These are phyloP conservation scores for Calephelis perditalis DNA, from an alignment of 2,888 invertebrate genomes.

Conservation along the genomic window DNA sequence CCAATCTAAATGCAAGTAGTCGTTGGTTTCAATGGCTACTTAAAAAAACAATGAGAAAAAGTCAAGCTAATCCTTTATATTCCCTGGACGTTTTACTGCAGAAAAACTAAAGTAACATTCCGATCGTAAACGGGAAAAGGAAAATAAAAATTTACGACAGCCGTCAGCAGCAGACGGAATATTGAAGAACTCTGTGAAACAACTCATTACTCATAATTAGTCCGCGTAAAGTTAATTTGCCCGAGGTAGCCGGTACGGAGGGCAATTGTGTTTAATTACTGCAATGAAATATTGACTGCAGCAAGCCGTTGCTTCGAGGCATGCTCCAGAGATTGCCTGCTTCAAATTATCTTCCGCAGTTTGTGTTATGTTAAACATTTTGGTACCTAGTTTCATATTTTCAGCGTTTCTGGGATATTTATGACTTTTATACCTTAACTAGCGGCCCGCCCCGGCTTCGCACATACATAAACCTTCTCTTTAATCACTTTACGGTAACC, in stretches of 20 bases:
- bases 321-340: conserved; percentile 13
- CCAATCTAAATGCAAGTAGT: too few relatives aligned
- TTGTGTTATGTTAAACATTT: neutral
- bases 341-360: neutral
- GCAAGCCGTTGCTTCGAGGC: conserved; percentile 23
- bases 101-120: conserved; percentile 35
- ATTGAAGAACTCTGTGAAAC: conserved; percentile 45
- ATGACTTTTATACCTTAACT: too few relatives aligned
- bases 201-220: conserved; percentile 67
- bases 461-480: too few relatives aligned
- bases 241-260: conserved; percentile 35
- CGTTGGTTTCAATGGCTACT: too few relatives aligned
- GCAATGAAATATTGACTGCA: conserved; percentile 30
- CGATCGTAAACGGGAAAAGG: conserved; percentile 31
- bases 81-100: conserved; percentile 32
- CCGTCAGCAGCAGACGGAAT: conserved; percentile 40
- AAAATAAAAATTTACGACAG: conserved; percentile 43
- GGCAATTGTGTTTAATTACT: conserved; percentile 39
- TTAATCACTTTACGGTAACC: too few relatives aligned
- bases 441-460: too few relatives aligned
- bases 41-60: neutral
- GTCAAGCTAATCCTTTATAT: neutral
- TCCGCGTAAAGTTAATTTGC: conserved; percentile 55
- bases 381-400: too few relatives aligned
- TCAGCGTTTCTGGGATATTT: too few relatives aligned